phyloP scores from a whole-genome alignment of 2,888 invertebrate genomes.

The Euzophera pinguis region DNA sequence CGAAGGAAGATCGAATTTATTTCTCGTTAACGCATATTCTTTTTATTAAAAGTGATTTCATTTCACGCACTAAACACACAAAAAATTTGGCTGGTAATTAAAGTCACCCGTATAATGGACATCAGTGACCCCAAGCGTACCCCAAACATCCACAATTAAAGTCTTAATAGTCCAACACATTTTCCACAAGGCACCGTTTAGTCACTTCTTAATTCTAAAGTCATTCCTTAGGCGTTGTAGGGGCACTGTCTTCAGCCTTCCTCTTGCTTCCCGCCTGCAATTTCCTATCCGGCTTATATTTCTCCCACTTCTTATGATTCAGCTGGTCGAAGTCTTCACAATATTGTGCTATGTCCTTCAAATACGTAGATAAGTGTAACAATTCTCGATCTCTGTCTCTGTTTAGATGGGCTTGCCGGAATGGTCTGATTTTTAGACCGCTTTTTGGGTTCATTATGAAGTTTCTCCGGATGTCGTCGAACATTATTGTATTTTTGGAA shows the following conservation, averaged over 20 bases:
- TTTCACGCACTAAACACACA: too few species aligned
- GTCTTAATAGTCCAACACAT: too few species aligned
- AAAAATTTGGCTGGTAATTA: too few species aligned
- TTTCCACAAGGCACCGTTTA: not conserved
- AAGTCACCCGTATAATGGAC: too few species aligned
- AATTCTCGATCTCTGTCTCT: slow-evolving; percentile 91
- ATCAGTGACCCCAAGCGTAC: too few species aligned
- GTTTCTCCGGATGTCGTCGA: slow-evolving; percentile 96
- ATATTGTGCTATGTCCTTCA: slow-evolving; percentile 89
- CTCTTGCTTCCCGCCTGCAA: slow-evolving; percentile 60
- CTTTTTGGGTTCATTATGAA: slow-evolving; percentile 98
- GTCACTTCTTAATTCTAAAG: slow-evolving; percentile 26
- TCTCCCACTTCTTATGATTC: slow-evolving; percentile 96
- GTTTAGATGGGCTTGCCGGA: slow-evolving; percentile 94
- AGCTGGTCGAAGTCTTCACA: slow-evolving; percentile 90
- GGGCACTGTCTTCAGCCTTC: slow-evolving; percentile 68
- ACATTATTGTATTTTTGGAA: slow-evolving; percentile 97
- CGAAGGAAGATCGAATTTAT: too few species aligned
- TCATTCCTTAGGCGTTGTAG: slow-evolving; percentile 63
- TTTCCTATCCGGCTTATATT: slow-evolving; percentile 79
- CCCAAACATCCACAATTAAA: too few species aligned
- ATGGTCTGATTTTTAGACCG: slow-evolving; percentile 94
- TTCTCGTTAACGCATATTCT: too few species aligned
- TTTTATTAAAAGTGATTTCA: too few species aligned
- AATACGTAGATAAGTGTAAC: slow-evolving; percentile 87